Evolutionary conservation across 2,113 vertebrate genomes (phyloP).

Genomic region (Carollia perspicillata): DNA sequence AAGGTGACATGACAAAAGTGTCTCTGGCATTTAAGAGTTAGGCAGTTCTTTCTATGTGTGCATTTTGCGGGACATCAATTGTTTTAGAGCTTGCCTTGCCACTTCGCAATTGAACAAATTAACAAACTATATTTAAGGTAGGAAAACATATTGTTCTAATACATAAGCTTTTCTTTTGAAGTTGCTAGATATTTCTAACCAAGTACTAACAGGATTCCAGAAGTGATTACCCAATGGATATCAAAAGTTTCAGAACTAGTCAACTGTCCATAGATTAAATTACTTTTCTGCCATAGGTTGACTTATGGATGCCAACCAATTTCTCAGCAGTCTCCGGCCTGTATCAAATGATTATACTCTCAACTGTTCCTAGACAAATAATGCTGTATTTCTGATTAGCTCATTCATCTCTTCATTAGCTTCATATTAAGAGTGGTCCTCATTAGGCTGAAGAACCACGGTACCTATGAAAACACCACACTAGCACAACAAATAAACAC

Average conservation of each 20-base stretch:
- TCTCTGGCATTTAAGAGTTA: neutral
- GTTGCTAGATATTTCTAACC: neutral
- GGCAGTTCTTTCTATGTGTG: neutral
- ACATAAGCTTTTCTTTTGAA: neutral
- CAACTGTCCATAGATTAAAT: neutral
- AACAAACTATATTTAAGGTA: neutral
- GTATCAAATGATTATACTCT: neutral
- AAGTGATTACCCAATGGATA: neutral
- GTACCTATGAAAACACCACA: neutral
- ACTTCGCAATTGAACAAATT: neutral
- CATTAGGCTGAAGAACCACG: neutral
- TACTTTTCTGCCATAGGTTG: neutral
- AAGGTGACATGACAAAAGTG: neutral
- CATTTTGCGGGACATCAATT: neutral
- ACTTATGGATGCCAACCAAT: neutral
- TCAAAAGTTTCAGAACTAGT: neutral
- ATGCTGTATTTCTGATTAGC: neutral
- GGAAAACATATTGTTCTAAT: neutral
- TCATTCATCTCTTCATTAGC: neutral
- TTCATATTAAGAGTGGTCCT: slow-evolving; percentile 1
- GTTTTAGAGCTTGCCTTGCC: neutral
- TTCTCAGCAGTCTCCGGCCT: neutral
- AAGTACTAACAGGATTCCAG: neutral
- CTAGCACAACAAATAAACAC: neutral
- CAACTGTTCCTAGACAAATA: neutral